These are phyloP conservation scores for Tragelaphus eurycerus DNA, from an alignment of 2,797 vertebrate species.

Conservation along the genomic window DNA sequence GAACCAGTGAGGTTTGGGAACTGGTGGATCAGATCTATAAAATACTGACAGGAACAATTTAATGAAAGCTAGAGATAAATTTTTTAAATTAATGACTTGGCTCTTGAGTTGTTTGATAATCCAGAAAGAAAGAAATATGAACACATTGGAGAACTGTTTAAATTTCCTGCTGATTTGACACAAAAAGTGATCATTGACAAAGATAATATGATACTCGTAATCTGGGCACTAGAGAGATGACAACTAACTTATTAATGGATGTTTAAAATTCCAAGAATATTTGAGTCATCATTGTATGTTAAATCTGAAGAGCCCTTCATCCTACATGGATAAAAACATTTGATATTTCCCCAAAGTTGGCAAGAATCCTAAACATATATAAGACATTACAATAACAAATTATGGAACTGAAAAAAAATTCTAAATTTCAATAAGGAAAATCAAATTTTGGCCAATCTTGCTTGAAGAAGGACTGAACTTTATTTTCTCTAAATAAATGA, in stretches of 20 bases:
- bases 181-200: neutral
- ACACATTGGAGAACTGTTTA: neutral
- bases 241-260: neutral
- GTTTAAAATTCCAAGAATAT: neutral
- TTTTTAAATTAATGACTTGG: neutral
- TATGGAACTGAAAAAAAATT: neutral
- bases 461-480: neutral
- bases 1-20: neutral
- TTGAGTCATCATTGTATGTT: neutral
- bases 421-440: neutral
- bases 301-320: neutral
- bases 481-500: slow-evolving; percentile 15
- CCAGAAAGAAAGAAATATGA: neutral
- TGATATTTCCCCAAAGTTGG: neutral
- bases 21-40: neutral
- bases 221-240: neutral
- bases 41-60: neutral
- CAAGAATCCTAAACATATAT: neutral
- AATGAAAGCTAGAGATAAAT: neutral
- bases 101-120: neutral
- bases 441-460: neutral
- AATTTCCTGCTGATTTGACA: neutral
- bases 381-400: neutral
- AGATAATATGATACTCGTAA: neutral
- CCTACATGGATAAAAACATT: neutral